Conservation (phyloP, 2,888 invertebrate genomes). For the Cheilosia vulpina region DNA sequence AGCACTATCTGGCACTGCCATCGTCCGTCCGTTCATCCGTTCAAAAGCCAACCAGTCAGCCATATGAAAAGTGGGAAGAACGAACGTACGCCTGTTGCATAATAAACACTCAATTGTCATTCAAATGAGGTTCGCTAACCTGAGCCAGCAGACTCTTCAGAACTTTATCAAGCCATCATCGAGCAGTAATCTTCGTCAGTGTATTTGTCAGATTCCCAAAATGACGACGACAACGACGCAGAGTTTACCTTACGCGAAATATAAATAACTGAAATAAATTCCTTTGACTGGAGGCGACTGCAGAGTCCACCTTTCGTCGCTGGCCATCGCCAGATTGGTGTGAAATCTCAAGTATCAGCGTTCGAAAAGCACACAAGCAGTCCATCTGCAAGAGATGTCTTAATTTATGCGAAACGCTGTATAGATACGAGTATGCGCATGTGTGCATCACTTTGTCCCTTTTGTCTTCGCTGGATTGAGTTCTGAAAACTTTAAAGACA, state of each 20-base stretch:
- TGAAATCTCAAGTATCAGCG: constrained; percentile 55
- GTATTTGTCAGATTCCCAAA: constrained; percentile 51
- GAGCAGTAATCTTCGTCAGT: constrained; percentile 30
- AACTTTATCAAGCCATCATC: constrained; percentile 66
- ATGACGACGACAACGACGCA: constrained; percentile 9
- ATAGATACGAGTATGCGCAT: constrained; percentile 35
- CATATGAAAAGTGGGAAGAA: constrained; percentile 71
- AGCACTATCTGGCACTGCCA: constrained; percentile 8
- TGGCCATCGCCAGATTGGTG: constrained; percentile 32
- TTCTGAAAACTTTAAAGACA: constrained; percentile 8
- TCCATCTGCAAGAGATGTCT: constrained; percentile 57
- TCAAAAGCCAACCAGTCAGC: constrained; percentile 50
- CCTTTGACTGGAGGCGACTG: constrained; percentile 50
- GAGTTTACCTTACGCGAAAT: constrained; percentile 29
- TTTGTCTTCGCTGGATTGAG: constrained; percentile 21
- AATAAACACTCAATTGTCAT: constrained; percentile 80
- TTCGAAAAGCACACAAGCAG: constrained; percentile 27
- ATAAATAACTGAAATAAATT: constrained; percentile 52
- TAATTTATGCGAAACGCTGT: constrained; percentile 65
- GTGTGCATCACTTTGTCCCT: constrained; percentile 35
- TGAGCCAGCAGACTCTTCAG: constrained; percentile 65
- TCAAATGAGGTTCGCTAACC: constrained; percentile 76
- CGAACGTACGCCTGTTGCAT: constrained; percentile 80
- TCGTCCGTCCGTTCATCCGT: constrained; percentile 56
- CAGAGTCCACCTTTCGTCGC: constrained; percentile 48